Percentiles rank a stretch among this genome's conserved stretches.
phyloP scores from a whole-genome alignment of 1,140 invertebrate species.

The Pseudoatta argentina region DNA sequence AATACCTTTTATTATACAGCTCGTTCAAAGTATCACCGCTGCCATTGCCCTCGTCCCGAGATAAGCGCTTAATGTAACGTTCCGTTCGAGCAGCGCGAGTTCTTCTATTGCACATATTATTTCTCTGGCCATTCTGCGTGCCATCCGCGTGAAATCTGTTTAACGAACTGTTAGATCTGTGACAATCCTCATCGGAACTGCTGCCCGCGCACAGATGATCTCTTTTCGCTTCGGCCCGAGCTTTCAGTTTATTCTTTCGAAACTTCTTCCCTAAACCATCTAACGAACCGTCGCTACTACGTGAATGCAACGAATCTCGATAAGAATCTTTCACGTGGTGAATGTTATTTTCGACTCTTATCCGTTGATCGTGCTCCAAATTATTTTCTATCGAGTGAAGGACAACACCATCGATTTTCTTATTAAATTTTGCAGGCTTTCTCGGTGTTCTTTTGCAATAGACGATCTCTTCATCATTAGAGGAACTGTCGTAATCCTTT shows the following conservation, averaged over 20 bases:
- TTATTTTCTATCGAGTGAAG: slow-evolving; percentile 62
- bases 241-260: slow-evolving; percentile 88
- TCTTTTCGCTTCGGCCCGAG: slow-evolving; percentile 89
- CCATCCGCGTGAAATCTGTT: slow-evolving; percentile 89
- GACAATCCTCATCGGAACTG: slow-evolving; percentile 91
- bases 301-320: slow-evolving; percentile 69
- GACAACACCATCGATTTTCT: slow-evolving; percentile 35
- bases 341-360: slow-evolving; percentile 3
- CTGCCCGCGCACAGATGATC: slow-evolving; percentile 88
- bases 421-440: slow-evolving; percentile 28
- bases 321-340: slow-evolving; percentile 20
- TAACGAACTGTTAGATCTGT: slow-evolving; percentile 89
- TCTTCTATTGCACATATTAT: slow-evolving; percentile 86
- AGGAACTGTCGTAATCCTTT: slow-evolving; percentile 69
- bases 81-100: slow-evolving; percentile 91
- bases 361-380: neutral
- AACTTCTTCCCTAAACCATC: slow-evolving; percentile 87
- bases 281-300: slow-evolving; percentile 84
- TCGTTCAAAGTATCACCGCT: slow-evolving; percentile 68
- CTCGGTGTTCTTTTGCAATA: slow-evolving; percentile 65
- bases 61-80: slow-evolving; percentile 91
- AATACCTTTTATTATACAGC: slow-evolving; percentile 15
- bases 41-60: slow-evolving; percentile 88
- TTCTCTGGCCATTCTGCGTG: slow-evolving; percentile 70
- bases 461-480: slow-evolving; percentile 72